These are phyloP conservation scores for Moxostoma hubbsi DNA, from an alignment of 2,797 vertebrate genomes.

Conservation along the genomic window DNA sequence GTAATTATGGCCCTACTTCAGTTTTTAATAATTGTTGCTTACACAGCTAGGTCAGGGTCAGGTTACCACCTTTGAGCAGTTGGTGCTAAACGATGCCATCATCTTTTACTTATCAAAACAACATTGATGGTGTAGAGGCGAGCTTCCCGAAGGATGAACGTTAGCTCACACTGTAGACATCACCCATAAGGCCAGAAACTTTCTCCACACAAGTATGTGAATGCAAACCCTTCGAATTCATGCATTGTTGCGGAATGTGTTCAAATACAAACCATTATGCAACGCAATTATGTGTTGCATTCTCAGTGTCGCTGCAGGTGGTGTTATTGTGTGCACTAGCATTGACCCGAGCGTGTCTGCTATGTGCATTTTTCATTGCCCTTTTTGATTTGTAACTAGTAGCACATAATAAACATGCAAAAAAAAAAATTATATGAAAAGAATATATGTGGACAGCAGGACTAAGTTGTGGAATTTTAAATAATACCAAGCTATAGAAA, in stretches of 20 bases:
- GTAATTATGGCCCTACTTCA: conserved; percentile 1
- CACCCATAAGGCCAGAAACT: neutral
- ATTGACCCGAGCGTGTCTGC: too few relatives aligned
- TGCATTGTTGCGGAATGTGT: neutral
- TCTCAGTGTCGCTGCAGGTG: too few relatives aligned
- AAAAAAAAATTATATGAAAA: too few relatives aligned
- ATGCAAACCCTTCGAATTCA: neutral
- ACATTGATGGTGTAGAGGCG: neutral
- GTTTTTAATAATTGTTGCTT: neutral
- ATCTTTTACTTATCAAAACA: neutral
- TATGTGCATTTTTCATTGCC: too few relatives aligned
- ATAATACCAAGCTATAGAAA: too few relatives aligned
- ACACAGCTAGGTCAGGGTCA: neutral
- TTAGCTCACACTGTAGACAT: conserved; percentile 7
- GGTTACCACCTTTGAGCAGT: conserved; percentile 9
- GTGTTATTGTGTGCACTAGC: too few relatives aligned
- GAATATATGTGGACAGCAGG: too few relatives aligned
- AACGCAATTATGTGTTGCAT: neutral
- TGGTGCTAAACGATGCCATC: neutral
- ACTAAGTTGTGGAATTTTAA: too few relatives aligned
- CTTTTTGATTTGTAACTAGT: too few relatives aligned
- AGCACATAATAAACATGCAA: too few relatives aligned
- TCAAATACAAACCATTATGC: neutral
- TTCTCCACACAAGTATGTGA: neutral
- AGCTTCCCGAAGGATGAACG: conserved; percentile 1